phyloP scores from a whole-genome alignment of 2,888 invertebrate species.

The Galeruca laticollis region DNA sequence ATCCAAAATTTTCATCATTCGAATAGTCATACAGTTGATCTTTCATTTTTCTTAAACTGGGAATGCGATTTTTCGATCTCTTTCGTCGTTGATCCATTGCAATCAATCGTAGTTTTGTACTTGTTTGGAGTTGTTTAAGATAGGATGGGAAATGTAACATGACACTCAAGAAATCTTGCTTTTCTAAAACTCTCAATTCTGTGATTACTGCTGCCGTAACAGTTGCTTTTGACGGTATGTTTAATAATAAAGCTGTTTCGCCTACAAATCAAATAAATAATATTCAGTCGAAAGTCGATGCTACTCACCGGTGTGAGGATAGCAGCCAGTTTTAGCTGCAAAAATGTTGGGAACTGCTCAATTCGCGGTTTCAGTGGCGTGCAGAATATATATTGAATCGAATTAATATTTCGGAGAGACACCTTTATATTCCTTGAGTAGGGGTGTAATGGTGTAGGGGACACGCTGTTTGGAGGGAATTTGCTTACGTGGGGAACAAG shows the following conservation, averaged over 20 bases:
- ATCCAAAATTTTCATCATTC: background rate
- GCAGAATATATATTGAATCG: too few species aligned
- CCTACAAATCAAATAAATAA: constrained; percentile 49
- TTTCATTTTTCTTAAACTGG: constrained; percentile 39
- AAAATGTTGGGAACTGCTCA: too few species aligned
- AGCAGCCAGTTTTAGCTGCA: too few species aligned
- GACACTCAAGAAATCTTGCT: constrained; percentile 48
- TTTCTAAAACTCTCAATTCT: constrained; percentile 66
- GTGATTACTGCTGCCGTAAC: constrained; percentile 70
- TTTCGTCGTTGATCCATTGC: constrained; percentile 17
- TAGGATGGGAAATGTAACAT: constrained; percentile 47
- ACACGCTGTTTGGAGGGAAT: too few species aligned
- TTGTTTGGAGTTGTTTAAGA: constrained; percentile 38
- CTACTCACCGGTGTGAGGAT: too few species aligned
- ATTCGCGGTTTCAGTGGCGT: too few species aligned
- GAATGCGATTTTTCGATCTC: constrained; percentile 18
- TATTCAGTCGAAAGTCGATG: too few species aligned
- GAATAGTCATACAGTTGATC: background rate
- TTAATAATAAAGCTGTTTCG: constrained; percentile 69
- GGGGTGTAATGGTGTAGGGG: too few species aligned
- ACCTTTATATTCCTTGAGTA: too few species aligned
- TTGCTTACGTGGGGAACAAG: too few species aligned
- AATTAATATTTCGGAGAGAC: too few species aligned
- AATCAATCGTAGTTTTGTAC: constrained; percentile 42
- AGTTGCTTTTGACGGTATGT: constrained; percentile 69